Evolutionary conservation across 2,797 vertebrate species (phyloP).

Genomic region (Macropodus opercularis): DNA sequence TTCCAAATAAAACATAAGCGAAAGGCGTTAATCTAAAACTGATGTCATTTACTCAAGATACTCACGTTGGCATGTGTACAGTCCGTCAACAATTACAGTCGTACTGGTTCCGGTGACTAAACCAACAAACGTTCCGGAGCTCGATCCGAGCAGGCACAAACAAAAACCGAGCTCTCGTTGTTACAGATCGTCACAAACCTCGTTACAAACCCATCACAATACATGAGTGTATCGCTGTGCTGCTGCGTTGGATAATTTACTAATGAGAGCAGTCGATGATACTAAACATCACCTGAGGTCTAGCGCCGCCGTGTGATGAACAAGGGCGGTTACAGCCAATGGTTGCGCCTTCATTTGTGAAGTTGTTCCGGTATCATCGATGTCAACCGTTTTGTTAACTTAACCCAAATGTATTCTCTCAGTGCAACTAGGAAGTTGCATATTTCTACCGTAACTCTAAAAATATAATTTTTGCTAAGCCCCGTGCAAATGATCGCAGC

Average conservation of each 20-base stretch:
- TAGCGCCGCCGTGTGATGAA: conserved; percentile 27
- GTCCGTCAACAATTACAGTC: conserved; percentile 51
- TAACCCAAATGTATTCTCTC: too few species aligned
- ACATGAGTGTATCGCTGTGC: background rate
- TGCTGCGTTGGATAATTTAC: fast-evolving
- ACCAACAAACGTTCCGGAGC: conserved; percentile 40
- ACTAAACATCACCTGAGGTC: background rate
- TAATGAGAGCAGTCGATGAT: fast-evolving
- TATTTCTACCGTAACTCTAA: fast-evolving
- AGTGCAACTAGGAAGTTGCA: too few species aligned
- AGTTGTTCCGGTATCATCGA: too few species aligned
- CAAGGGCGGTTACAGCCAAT: background rate
- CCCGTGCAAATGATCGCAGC: fast-evolving
- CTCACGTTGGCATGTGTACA: conserved; percentile 50
- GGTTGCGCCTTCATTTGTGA: conserved; percentile 10
- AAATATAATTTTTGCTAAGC: background rate
- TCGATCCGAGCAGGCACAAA: fast-evolving
- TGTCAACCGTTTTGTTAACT: too few species aligned
- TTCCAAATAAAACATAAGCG: background rate
- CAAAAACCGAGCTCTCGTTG: background rate
- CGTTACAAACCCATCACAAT: fast-evolving
- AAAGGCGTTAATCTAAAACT: background rate
- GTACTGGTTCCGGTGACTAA: conserved; percentile 1
- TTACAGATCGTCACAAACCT: fast-evolving
- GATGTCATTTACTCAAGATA: background rate